Percentiles rank a stretch among this genome's conserved stretches.
phyloP scores from a whole-genome alignment of 2,888 invertebrate genomes.

The Ischnus inquisitorius region DNA sequence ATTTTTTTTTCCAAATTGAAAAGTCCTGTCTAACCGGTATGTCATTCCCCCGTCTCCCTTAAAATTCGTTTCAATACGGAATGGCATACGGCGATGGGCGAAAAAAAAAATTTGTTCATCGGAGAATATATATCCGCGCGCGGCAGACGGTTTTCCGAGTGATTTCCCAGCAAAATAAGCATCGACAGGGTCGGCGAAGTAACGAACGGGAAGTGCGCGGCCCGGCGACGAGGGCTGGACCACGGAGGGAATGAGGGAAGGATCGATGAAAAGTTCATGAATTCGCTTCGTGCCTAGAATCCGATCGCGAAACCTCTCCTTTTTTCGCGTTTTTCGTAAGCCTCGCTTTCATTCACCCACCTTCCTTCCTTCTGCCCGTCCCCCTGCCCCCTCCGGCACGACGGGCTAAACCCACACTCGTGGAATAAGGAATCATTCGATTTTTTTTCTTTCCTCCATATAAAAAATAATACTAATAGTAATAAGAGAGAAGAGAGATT shows the following conservation, averaged over 20 bases:
- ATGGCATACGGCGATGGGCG: background rate
- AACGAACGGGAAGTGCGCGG: constrained; percentile 21
- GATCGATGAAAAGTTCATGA: constrained; percentile 64
- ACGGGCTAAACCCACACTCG: constrained; percentile 42
- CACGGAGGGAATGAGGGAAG: constrained; percentile 29
- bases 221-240: constrained; percentile 2
- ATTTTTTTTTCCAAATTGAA: constrained; percentile 58
- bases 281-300: constrained; percentile 65
- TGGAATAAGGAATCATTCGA: constrained; percentile 36
- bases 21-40: constrained; percentile 43
- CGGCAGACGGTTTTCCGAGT: constrained; percentile 38
- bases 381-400: background rate
- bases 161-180: constrained; percentile 53
- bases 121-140: constrained; percentile 25
- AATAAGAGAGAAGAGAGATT: background rate
- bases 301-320: constrained; percentile 52
- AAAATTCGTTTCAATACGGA: constrained; percentile 37
- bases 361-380: no score
- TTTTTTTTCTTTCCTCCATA: background rate
- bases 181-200: constrained; percentile 23
- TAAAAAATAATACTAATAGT: constrained; percentile 1
- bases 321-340: constrained; percentile 36
- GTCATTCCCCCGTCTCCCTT: constrained; percentile 35
- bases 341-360: constrained; percentile 38
- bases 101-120: constrained; percentile 23